Evolutionary conservation across 2,888 invertebrate genomes (phyloP), one percentile per base, ranked within the genome.

Genomic region (Sphaerophoria taeniata): DNA sequence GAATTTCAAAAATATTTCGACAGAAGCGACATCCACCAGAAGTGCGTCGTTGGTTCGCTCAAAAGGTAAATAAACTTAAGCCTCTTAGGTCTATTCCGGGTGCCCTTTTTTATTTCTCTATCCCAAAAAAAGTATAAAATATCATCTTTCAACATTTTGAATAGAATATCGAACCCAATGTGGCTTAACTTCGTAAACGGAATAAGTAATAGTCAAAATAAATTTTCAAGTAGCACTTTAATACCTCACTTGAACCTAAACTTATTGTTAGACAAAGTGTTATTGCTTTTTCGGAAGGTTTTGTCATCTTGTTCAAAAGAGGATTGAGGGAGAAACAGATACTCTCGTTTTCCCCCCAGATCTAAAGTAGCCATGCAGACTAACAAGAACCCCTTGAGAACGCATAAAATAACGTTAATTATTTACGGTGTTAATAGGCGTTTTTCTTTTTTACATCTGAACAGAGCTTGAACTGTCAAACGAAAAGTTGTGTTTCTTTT

Each of bases 341-440:
- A 16, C 34, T 11, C 53, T 34, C 7, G 3, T 1, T 9, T 36
- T 14, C 4, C 51, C 0, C 31, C 6, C 12, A 55, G n/a, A 5
- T 34, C 24, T 24, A 53, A 55, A 67, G 7, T 12, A 43, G 14
- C 49, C 12, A 60, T 60, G 60, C 60, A 60, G 12, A 12, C 24
- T 14, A 24, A 5, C 4, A n/a, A 53, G 31, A 67, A 71, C 77
- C 82, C 77, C 49, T 73, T 49, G 49, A 69, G 60, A 69, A 69
- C 45, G 63, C 72, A 47, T 56, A 58, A 60, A 60, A 79, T 47
- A 74, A 55, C 49, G 71, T 75, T 80, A 84, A 84, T 84, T 84
- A 84, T 84, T 84, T 69, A 84, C 75, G 16, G 75, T 84, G 84
- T 84, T 84, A 84, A n/a, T n/a, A n/a, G n/a, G n/a, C n/a, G n/a